Evolutionary conservation across 2,797 vertebrate species (phyloP).

Genomic region (Neopelma chrysocephalum): DNA sequence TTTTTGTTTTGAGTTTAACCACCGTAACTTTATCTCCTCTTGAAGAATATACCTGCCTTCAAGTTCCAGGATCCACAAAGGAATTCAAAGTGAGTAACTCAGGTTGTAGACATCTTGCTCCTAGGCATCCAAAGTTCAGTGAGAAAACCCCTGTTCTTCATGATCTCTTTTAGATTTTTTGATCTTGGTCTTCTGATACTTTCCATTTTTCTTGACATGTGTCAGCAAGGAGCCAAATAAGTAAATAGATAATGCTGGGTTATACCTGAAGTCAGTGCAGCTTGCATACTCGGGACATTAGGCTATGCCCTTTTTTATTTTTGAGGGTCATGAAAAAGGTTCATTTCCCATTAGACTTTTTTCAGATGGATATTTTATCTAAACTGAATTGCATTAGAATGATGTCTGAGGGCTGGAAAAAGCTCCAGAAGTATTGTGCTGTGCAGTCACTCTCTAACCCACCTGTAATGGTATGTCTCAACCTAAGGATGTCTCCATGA

Average conservation of each 20-base stretch:
- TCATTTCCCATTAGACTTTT: not conserved
- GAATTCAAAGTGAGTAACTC: not conserved
- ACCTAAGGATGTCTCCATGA: not conserved
- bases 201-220: not conserved
- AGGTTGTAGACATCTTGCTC: not conserved
- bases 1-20: not conserved
- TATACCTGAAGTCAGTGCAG: not conserved
- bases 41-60: not conserved
- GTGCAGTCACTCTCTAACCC: not conserved
- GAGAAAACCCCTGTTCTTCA: not conserved
- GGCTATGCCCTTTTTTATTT: not conserved
- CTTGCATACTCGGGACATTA: not conserved
- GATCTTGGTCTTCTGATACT: not conserved
- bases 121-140: not conserved
- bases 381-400: not conserved
- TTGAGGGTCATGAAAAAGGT: not conserved
- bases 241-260: not conserved
- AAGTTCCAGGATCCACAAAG: not conserved
- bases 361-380: not conserved
- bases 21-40: not conserved
- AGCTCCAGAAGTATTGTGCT: not conserved
- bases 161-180: not conserved
- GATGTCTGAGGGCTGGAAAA: not conserved
- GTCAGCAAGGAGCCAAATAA: not conserved
- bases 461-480: not conserved